These are phyloP conservation scores for Cavia aperea DNA, from an alignment of 2,113 vertebrate genomes.

Conservation along the genomic window DNA sequence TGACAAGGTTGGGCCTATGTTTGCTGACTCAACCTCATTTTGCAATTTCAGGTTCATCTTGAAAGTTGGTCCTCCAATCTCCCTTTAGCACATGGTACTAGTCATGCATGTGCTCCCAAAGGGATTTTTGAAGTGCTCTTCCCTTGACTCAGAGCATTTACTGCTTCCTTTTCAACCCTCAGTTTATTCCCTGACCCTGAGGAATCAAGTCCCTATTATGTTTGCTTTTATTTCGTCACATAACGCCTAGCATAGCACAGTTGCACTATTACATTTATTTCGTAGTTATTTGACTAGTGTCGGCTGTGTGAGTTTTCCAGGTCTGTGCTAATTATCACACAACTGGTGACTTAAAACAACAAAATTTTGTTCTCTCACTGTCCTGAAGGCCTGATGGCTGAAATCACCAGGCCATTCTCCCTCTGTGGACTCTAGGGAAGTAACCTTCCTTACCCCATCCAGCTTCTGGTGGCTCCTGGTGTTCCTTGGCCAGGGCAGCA, in stretches of 20 bases:
- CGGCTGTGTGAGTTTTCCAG: slow-evolving; percentile 15
- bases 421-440: background rate
- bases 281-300: background rate
- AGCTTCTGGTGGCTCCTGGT: background rate
- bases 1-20: background rate
- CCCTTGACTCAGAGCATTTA: background rate
- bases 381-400: background rate
- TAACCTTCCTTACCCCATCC: background rate
- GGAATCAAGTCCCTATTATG: background rate
- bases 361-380: slow-evolving; percentile 1
- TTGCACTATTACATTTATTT: slow-evolving; percentile 37
- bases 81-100: background rate
- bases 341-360: background rate
- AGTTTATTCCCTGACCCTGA: background rate
- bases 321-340: background rate
- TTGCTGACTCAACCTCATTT: background rate
- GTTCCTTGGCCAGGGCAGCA: background rate
- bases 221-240: background rate
- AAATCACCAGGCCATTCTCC: background rate
- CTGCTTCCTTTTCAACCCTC: background rate
- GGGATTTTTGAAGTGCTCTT: background rate
- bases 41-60: slow-evolving; percentile 7
- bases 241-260: background rate
- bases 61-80: background rate
- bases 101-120: background rate